These are phyloP conservation scores for Proisotoma minuta DNA, from an alignment of 2,888 invertebrate species.

Conservation along the genomic window DNA sequence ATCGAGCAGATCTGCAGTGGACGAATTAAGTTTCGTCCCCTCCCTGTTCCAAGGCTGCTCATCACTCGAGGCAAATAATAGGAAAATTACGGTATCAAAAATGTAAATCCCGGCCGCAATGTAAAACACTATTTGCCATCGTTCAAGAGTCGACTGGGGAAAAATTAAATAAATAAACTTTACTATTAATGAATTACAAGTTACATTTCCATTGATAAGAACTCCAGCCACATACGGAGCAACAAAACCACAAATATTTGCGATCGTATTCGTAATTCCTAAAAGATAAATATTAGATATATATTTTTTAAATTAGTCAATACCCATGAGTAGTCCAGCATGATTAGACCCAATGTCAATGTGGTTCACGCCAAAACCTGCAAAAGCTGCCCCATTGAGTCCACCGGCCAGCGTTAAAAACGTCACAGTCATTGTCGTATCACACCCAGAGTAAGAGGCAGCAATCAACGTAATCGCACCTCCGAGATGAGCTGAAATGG, in stretches of 20 bases:
- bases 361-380: conserved; percentile 79
- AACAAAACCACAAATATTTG: conserved; percentile 77
- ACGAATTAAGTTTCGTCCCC: conserved; percentile 1
- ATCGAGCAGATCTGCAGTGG: neutral
- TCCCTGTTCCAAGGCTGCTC: conserved; percentile 47
- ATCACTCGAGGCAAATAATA: conserved; percentile 43
- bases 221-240: conserved; percentile 80
- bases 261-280: conserved; percentile 84
- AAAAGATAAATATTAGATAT: too few species aligned
- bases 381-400: conserved; percentile 56
- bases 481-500: conserved; percentile 31
- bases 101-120: conserved; percentile 45
- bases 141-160: conserved; percentile 41
- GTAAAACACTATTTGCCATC: conserved; percentile 47
- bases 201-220: conserved; percentile 59
- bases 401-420: conserved; percentile 77
- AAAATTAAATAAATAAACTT: conserved; percentile 6
- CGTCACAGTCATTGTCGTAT: conserved; percentile 69
- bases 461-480: conserved; percentile 61
- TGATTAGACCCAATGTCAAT: conserved; percentile 83
- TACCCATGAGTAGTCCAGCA: conserved; percentile 76
- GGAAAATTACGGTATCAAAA: conserved; percentile 45
- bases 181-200: neutral
- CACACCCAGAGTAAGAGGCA: conserved; percentile 80
- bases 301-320: neutral